These are phyloP conservation scores for Fulica atra DNA, from an alignment of 2,113 vertebrate genomes.

Conservation along the genomic window DNA sequence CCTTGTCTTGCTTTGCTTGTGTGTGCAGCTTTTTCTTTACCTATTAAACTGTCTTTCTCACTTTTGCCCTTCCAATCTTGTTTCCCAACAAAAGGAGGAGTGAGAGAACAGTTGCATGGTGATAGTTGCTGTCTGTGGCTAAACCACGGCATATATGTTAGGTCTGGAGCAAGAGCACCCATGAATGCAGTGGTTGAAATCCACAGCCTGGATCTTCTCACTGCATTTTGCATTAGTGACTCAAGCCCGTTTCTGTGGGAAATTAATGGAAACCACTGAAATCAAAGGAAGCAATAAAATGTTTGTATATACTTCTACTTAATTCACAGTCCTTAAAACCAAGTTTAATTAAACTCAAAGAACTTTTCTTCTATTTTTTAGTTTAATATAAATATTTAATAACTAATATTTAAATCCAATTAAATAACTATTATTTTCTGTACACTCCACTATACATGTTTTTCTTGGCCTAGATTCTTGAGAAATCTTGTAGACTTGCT, in stretches of 20 bases:
- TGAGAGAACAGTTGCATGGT: too few relatives aligned
- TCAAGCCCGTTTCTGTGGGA: neutral
- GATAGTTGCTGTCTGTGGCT: too few relatives aligned
- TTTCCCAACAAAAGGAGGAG: too few relatives aligned
- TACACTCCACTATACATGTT: neutral
- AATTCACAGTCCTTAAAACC: neutral
- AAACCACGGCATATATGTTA: fast-evolving
- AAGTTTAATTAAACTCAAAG: neutral
- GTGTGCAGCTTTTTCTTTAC: too few relatives aligned
- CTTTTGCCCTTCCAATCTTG: too few relatives aligned
- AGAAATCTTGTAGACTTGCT: neutral
- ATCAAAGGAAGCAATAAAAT: neutral
- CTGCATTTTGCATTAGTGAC: neutral
- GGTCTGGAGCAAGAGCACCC: neutral
- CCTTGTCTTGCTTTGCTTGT: too few relatives aligned
- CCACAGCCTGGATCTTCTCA: neutral
- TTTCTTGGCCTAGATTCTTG: neutral
- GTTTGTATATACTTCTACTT: neutral
- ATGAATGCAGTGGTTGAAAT: neutral
- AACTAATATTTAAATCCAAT: neutral
- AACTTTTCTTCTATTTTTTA: neutral
- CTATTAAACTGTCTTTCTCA: too few relatives aligned
- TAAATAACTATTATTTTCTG: neutral
- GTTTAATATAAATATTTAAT: neutral
- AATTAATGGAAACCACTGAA: neutral